These are phyloP conservation scores for Rhyacophila evoluta DNA, from an alignment of 2,888 invertebrate genomes.

Conservation along the genomic window DNA sequence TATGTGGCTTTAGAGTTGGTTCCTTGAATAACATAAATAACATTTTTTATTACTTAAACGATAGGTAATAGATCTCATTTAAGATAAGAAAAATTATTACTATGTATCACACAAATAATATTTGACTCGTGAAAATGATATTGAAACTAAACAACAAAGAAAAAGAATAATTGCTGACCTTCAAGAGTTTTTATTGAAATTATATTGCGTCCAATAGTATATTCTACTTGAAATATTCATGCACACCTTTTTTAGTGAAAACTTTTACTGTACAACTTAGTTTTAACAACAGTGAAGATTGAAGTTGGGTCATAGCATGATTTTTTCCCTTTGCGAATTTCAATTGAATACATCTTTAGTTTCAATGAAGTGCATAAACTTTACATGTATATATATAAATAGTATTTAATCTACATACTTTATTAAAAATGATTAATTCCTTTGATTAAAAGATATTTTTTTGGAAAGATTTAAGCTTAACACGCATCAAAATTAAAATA, in stretches of 20 bases:
- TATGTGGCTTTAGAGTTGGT: too few relatives aligned
- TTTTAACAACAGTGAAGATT: too few relatives aligned
- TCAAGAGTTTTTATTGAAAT: background rate
- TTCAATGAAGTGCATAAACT: background rate
- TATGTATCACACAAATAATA: too few relatives aligned
- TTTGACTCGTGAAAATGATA: background rate
- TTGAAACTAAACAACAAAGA: background rate
- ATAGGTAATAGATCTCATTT: background rate
- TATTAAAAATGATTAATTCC: background rate
- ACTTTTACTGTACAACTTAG: background rate
- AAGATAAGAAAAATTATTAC: background rate
- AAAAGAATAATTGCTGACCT: background rate
- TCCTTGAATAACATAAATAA: too few relatives aligned
- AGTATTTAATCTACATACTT: background rate
- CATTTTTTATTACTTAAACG: too few relatives aligned
- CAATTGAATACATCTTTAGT: background rate
- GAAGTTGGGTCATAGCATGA: too few relatives aligned
- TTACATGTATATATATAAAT: slow-evolving; percentile 1
- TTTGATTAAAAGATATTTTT: background rate
- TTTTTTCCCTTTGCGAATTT: too few relatives aligned
- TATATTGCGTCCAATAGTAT: too few relatives aligned
- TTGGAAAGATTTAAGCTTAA: slow-evolving; percentile 22
- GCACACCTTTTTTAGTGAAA: background rate
- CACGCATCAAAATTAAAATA: background rate
- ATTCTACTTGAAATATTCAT: background rate